phyloP scores from a whole-genome alignment of 1,140 invertebrate genomes.

The Plectus sambesii region DNA sequence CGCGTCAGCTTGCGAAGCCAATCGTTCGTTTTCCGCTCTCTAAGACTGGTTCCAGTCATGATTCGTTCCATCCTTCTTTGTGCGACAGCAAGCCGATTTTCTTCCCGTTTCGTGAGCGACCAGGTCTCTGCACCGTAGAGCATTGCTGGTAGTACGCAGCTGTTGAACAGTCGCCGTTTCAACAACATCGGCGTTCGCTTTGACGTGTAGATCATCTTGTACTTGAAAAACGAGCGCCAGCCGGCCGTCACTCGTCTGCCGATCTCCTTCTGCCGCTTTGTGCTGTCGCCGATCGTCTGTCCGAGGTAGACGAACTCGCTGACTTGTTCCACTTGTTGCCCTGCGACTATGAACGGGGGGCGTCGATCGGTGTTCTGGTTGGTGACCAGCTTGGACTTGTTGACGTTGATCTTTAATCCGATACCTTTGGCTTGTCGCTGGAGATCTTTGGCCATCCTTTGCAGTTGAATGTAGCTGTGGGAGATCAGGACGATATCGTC shows the following conservation, averaged over 20 bases:
- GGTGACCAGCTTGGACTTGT: slow-evolving; percentile 13
- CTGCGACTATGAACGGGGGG: neutral
- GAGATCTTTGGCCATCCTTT: slow-evolving; percentile 11
- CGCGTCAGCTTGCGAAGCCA: slow-evolving; percentile 4
- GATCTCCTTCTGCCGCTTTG: slow-evolving; percentile 8
- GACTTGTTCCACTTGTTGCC: slow-evolving; percentile 7
- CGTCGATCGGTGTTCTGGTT: too few species aligned
- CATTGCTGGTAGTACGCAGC: slow-evolving; percentile 7
- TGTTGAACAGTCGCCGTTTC: slow-evolving; percentile 13
- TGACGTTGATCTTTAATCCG: slow-evolving; percentile 14
- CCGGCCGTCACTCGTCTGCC: slow-evolving; percentile 3
- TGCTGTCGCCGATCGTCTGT: neutral
- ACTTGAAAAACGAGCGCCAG: slow-evolving; percentile 4
- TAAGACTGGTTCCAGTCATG: slow-evolving; percentile 9
- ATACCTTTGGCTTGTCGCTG: neutral
- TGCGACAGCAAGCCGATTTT: neutral
- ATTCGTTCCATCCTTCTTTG: slow-evolving; percentile 11
- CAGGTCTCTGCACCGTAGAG: slow-evolving; percentile 14
- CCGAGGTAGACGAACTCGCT: slow-evolving; percentile 13
- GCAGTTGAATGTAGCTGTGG: slow-evolving; percentile 13
- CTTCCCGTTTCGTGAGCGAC: slow-evolving; percentile 8
- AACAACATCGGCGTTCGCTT: slow-evolving; percentile 4
- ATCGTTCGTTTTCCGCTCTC: neutral
- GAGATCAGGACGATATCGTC: slow-evolving; percentile 40
- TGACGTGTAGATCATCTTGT: slow-evolving; percentile 2